Percentiles rank a stretch among this genome's conserved stretches.
phyloP scores from a whole-genome alignment of 1,140 invertebrate species.

The Drosophila ogumai region DNA sequence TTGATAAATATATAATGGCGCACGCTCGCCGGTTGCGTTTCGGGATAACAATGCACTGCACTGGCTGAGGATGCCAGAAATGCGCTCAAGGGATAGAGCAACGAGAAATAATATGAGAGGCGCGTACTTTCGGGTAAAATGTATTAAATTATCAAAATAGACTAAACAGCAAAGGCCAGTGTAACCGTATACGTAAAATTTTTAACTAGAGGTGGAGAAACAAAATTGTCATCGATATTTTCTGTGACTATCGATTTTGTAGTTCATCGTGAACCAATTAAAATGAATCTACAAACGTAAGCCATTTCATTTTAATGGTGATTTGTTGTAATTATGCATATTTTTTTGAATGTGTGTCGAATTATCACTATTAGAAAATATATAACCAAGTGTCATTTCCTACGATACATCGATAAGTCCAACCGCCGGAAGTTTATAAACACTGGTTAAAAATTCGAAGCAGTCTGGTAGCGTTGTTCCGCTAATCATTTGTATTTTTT shows the following conservation, averaged over 20 bases:
- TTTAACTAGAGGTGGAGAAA: background rate
- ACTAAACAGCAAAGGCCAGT: slow-evolving; percentile 15
- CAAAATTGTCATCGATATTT: background rate
- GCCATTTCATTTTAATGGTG: background rate
- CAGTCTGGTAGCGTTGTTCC: background rate
- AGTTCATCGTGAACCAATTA: background rate
- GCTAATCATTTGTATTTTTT: background rate
- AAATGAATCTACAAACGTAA: background rate
- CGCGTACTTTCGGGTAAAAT: slow-evolving; percentile 29
- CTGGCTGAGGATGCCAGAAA: slow-evolving; percentile 1
- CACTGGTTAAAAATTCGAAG: background rate
- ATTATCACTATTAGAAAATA: background rate
- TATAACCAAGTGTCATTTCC: too few species aligned
- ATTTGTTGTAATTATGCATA: background rate
- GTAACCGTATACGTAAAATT: slow-evolving; percentile 2
- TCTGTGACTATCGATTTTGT: background rate
- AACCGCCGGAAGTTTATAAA: background rate
- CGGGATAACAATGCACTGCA: background rate
- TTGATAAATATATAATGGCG: background rate
- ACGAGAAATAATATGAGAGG: slow-evolving; percentile 2
- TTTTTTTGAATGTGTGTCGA: background rate
- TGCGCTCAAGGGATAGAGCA: background rate
- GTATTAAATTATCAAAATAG: slow-evolving; percentile 24
- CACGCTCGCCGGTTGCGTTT: background rate
- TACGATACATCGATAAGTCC: background rate